Evolutionary conservation across 2,888 invertebrate genomes (phyloP).

Genomic region (Amphipyra tragopoginis): DNA sequence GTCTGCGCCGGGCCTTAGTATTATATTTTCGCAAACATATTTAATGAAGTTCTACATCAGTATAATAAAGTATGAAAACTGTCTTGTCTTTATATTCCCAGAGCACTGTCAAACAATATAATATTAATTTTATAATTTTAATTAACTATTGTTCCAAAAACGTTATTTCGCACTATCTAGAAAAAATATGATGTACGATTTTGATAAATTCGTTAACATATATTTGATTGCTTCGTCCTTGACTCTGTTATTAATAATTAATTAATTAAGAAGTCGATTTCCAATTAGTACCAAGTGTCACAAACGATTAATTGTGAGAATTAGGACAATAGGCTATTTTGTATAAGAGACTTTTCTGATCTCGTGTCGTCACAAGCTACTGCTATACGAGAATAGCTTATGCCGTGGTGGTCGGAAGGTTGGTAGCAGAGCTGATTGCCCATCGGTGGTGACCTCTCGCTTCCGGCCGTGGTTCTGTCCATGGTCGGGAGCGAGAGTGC

Average conservation of each 20-base stretch:
- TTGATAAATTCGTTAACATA: conserved; percentile 24
- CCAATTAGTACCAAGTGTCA: neutral
- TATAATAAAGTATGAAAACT: neutral
- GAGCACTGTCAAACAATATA: conserved; percentile 28
- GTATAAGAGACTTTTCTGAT: too few species aligned
- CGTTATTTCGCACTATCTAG: conserved; percentile 14
- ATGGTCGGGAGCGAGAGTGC: too few species aligned
- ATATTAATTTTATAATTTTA: conserved; percentile 16
- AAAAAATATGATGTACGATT: conserved; percentile 16
- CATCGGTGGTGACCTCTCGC: too few species aligned
- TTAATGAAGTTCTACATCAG: neutral
- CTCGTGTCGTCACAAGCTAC: too few species aligned
- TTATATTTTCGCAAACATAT: neutral
- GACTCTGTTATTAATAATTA: conserved; percentile 21
- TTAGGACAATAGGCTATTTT: neutral
- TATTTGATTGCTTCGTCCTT: conserved; percentile 32
- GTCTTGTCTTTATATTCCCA: neutral
- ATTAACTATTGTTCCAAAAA: conserved; percentile 30
- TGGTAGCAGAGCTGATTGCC: too few species aligned
- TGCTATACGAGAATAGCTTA: too few species aligned
- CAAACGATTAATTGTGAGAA: too few species aligned
- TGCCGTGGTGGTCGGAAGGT: too few species aligned
- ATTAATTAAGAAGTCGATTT: conserved; percentile 1
- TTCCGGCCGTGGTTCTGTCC: too few species aligned
- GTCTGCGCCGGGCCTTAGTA: too few species aligned